A percentile compares a stretch with the other conserved stretches of the same genome.
Conservation (phyloP, 1,140 invertebrate genomes). For the Cydia amplana region DNA sequence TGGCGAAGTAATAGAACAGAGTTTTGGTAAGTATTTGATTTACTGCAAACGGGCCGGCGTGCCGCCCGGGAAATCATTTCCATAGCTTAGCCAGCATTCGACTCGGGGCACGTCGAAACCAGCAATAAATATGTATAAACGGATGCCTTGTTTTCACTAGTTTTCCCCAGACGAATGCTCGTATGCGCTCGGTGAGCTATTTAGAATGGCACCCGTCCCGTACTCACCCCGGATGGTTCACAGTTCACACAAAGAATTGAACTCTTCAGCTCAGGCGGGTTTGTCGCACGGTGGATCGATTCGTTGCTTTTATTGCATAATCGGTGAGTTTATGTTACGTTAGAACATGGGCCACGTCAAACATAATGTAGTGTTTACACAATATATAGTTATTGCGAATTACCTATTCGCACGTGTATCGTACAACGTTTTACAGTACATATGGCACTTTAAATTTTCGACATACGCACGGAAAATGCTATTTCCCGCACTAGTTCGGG, state of each 20-base stretch:
- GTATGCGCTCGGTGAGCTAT: not conserved
- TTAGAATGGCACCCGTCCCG: not conserved
- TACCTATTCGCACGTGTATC: too few species aligned
- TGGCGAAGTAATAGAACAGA: constrained; percentile 7
- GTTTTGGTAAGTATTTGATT: constrained; percentile 7
- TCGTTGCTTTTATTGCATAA: not conserved
- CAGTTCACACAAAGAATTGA: not conserved
- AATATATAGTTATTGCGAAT: too few species aligned
- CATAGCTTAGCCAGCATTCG: not conserved
- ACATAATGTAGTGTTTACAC: too few species aligned
- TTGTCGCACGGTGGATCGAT: not conserved
- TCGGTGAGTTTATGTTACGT: not conserved
- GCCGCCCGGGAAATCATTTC: not conserved
- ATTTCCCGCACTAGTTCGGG: too few species aligned
- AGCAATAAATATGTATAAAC: not conserved
- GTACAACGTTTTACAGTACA: too few species aligned
- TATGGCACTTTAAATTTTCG: too few species aligned
- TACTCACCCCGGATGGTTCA: not conserved
- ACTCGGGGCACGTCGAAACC: not conserved
- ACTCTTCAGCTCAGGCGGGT: not conserved
- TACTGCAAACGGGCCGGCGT: constrained; percentile 5
- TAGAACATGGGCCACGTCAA: too few species aligned
- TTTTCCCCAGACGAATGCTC: not conserved
- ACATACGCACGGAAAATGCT: too few species aligned
- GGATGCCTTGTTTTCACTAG: not conserved